These are phyloP conservation scores for Beaufortia kweichowensis DNA, from an alignment of 2,113 vertebrate species.

Conservation along the genomic window DNA sequence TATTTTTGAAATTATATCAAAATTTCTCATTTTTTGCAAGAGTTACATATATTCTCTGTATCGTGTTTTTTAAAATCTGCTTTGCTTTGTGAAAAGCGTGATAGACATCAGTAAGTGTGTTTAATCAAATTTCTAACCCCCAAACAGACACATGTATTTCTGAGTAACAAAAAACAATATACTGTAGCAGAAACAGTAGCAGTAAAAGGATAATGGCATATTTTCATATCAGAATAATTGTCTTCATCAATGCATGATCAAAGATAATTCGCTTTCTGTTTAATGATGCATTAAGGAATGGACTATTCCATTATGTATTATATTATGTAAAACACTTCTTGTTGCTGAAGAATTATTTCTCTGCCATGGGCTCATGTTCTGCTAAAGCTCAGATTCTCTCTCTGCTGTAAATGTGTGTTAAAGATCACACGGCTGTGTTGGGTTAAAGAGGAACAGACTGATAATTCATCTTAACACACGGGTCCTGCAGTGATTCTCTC, in stretches of 20 bases:
- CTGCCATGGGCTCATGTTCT: no score
- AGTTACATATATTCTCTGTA: no score
- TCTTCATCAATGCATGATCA: neutral
- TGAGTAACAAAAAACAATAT: constrained; percentile 6
- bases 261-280: constrained; percentile 1
- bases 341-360: neutral
- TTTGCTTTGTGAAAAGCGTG: no score
- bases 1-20: no score
- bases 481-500: constrained; percentile 12
- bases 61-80: no score
- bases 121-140: no score
- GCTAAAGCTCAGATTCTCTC: neutral
- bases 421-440: neutral
- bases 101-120: no score
- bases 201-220: constrained; percentile 16
- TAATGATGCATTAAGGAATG: neutral
- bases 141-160: neutral
- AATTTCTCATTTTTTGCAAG: no score
- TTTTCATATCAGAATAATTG: constrained; percentile 3
- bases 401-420: neutral
- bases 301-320: neutral
- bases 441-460: neutral
- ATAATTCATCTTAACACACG: neutral
- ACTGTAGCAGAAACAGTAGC: no score
- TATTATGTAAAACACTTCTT: neutral